phyloP scores from a whole-genome alignment of 2,797 vertebrate genomes.

The Cygnus olor region DNA sequence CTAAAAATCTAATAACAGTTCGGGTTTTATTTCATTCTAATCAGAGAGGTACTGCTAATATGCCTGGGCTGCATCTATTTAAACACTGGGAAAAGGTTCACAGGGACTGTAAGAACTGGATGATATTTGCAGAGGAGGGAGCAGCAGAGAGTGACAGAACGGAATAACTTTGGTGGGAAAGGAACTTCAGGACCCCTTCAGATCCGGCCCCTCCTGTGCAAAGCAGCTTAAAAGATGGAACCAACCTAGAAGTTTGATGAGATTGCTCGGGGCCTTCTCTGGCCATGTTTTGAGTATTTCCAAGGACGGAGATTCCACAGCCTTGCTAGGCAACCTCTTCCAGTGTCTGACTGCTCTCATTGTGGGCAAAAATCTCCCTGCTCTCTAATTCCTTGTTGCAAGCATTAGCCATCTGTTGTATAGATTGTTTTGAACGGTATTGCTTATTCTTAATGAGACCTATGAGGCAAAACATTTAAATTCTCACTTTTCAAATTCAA shows the following conservation, averaged over 20 bases:
- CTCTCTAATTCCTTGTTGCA: slow-evolving; percentile 30
- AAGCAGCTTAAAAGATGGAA: background rate
- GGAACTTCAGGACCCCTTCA: background rate
- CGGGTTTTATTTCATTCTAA: background rate
- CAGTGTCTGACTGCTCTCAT: background rate
- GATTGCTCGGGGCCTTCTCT: background rate
- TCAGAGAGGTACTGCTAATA: background rate
- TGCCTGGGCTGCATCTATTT: background rate
- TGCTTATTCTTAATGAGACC: slow-evolving; percentile 11
- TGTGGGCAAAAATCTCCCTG: slow-evolving; percentile 14
- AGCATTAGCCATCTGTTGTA: slow-evolving; percentile 44
- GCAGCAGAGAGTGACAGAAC: background rate
- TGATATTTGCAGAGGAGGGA: background rate
- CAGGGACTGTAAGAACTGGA: background rate
- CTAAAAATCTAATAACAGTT: background rate
- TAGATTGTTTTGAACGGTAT: slow-evolving; percentile 19
- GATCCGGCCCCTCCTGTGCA: background rate
- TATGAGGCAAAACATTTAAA: slow-evolving; percentile 52
- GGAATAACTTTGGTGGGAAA: background rate
- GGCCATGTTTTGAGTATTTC: background rate
- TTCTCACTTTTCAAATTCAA: slow-evolving; percentile 55
- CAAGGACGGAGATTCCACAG: slow-evolving; percentile 11
- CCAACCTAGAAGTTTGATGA: accelerated
- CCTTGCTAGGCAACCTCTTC: slow-evolving; percentile 31
- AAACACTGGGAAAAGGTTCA: background rate